Base-by-base conservation (phyloP, 2,888 invertebrate genomes). In the Synanthedon vespiformis region DNA sequence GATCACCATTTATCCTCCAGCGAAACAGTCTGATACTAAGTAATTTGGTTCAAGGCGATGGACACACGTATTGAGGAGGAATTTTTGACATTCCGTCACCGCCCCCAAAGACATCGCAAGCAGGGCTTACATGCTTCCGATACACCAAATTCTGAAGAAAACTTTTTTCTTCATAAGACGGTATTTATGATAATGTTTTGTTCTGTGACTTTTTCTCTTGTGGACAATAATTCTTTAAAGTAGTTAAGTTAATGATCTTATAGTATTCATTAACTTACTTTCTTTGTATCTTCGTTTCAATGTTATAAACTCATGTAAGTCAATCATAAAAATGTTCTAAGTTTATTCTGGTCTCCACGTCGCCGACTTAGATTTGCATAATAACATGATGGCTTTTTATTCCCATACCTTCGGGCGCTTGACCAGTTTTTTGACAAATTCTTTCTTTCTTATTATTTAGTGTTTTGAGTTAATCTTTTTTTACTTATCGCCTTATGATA, bases 1-100 rank as follows among this genome's bases (percentile, higher is more conserved):
- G 44, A 44, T 14, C 53, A 51, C 52, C 53, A 54, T 58, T 56
- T 70, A 63, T 74, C 74, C 69, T 54, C 56, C n/a, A 71, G 73
- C 73, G 61, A 34, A 54, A 64, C 64, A 58, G 53, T 58, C 55
- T 44, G 44, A 44, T 14, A 14, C 44, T 44, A 14, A 52, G 60
- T 57, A 66, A 65, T 68, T 61, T 53, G 57, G 55, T 59, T 62
- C 54, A 56, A 64, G 56, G 55, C 58, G 61, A 54, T 74, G 76
- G 78, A 48, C 48, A 79, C 44, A 74, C 77, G 78, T 73, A 74
- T 72, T 60, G 61, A 60, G 65, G 72, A 70, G 62, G 73, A 77
- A 77, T 81, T 80, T 83, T 83, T 83, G 82, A 81, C 81, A 84
- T 85, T 79, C 82, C 81, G 76, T 77, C 77, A 75, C 74, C 80